A percentile compares a stretch with the other conserved stretches of the same genome.
These are phyloP conservation scores for Acrocera orbiculus DNA, from an alignment of 2,888 invertebrate genomes.

Conservation along the genomic window DNA sequence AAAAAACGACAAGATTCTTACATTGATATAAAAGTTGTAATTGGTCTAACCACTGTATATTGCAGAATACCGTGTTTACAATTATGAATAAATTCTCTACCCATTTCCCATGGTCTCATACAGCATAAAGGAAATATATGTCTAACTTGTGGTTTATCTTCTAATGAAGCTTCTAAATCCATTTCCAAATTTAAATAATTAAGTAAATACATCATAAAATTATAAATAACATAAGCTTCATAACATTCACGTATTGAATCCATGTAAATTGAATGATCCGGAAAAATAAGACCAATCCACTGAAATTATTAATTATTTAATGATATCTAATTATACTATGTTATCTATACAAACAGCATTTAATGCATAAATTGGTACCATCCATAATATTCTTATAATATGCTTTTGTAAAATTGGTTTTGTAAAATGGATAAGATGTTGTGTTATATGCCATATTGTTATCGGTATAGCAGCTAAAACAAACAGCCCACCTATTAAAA, in stretches of 20 bases:
- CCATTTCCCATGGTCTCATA: slow-evolving; percentile 85
- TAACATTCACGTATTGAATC: slow-evolving; percentile 90
- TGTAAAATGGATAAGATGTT: slow-evolving; percentile 85
- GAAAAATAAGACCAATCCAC: slow-evolving; percentile 59
- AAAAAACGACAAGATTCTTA: too few relatives aligned
- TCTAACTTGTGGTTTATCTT: slow-evolving; percentile 61
- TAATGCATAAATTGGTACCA: slow-evolving; percentile 92
- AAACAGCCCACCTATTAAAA: slow-evolving; percentile 78
- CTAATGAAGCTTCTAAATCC: slow-evolving; percentile 66
- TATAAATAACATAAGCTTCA: slow-evolving; percentile 95
- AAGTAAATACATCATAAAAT: slow-evolving; percentile 87
- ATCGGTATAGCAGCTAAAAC: slow-evolving; percentile 80
- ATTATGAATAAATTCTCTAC: slow-evolving; percentile 77
- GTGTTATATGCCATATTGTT: slow-evolving; percentile 86
- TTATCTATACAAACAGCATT: slow-evolving; percentile 73
- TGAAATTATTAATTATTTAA: slow-evolving; percentile 13
- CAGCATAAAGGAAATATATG: slow-evolving; percentile 88
- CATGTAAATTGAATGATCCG: slow-evolving; percentile 75
- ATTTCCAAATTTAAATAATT: slow-evolving; percentile 78
- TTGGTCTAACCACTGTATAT: slow-evolving; percentile 79
- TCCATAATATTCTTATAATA: slow-evolving; percentile 91
- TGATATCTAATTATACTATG: too few relatives aligned
- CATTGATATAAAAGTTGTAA: slow-evolving; percentile 81
- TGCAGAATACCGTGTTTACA: slow-evolving; percentile 95
- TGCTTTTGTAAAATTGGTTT: slow-evolving; percentile 84